Base-by-base conservation (phyloP, 1,140 invertebrate genomes). In the Brachionus manjavacas region DNA sequence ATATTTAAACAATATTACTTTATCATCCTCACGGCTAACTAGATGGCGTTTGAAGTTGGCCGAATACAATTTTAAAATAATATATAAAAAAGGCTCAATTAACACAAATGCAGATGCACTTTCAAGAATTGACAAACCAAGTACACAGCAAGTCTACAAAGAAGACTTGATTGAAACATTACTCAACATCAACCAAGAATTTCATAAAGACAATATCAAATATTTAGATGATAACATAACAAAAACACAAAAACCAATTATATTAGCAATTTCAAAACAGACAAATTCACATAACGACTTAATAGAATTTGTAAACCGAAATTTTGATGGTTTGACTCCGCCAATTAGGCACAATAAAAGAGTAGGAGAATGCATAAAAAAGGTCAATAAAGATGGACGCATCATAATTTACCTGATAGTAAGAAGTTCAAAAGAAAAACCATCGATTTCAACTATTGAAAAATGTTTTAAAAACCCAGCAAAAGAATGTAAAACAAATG, bases 321-420 rank as follows among this genome's bases (percentile, higher is more conserved):
- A n/a, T n/a, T n/a, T n/a, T n/a, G n/a, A n/a, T n/a, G n/a, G n/a
- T n/a, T n/a, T n/a, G n/a, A n/a, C n/a, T n/a, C n/a, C n/a, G n/a
- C n/a, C n/a, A n/a, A n/a, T n/a, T n/a, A n/a, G n/a, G n/a, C n/a
- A n/a, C n/a, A n/a, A n/a, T n/a, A n/a, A n/a, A n/a, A n/a, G n/a
- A n/a, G n/a, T n/a, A n/a, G n/a, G n/a, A n/a, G n/a, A n/a, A n/a
- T n/a, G n/a, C n/a, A n/a, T n/a, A n/a, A n/a, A n/a, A 39, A 72
- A 72, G 35, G 35, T 72, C 1, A 39, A 72, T 35, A 72, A 72
- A 39, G 35, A 39, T 72, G 68, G 68, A 72, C 68, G 68, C 68
- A 72, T 39, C 35, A 72, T 43, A 35, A 39, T 72, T 39, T 72
- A 72, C 68, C 35, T 72, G 31, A 31, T 68, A 2, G 31, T 35